phyloP scores from a whole-genome alignment of 2,113 vertebrate species.

The Pseudorectes ferrugineus region DNA sequence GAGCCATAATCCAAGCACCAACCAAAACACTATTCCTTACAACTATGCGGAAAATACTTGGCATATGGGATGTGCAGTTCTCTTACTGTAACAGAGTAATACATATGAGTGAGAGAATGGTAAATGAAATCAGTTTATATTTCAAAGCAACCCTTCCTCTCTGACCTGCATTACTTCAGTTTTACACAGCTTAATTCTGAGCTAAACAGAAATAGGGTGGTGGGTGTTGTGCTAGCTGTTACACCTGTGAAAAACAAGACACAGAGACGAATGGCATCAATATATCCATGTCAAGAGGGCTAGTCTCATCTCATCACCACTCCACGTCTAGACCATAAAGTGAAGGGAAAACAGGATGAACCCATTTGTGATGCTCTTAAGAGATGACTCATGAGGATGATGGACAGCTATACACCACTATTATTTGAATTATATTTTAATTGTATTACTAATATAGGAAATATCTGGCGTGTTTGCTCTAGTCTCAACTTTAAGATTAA shows the following conservation, averaged over 20 bases:
- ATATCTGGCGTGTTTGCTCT: not conserved
- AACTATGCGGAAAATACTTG: not conserved
- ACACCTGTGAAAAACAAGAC: not conserved
- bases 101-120: fast-evolving
- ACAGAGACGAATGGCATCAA: not conserved
- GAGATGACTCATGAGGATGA: not conserved
- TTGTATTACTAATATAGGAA: not conserved
- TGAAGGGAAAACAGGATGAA: not conserved
- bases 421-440: not conserved
- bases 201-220: not conserved
- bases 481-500: not conserved
- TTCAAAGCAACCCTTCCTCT: not conserved
- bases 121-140: not conserved
- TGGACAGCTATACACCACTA: not conserved
- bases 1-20: not conserved
- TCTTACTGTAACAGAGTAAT: fast-evolving
- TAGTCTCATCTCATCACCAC: not conserved
- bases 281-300: not conserved
- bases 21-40: not conserved
- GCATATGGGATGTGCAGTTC: not conserved
- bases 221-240: not conserved
- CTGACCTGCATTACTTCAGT: not conserved
- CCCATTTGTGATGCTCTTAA: not conserved
- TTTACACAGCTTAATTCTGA: not conserved
- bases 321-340: not conserved